Percentiles rank a stretch among this genome's conserved stretches.
Evolutionary conservation across 1,140 invertebrate species (phyloP).

Genomic region (Eumaeus atala): DNA sequence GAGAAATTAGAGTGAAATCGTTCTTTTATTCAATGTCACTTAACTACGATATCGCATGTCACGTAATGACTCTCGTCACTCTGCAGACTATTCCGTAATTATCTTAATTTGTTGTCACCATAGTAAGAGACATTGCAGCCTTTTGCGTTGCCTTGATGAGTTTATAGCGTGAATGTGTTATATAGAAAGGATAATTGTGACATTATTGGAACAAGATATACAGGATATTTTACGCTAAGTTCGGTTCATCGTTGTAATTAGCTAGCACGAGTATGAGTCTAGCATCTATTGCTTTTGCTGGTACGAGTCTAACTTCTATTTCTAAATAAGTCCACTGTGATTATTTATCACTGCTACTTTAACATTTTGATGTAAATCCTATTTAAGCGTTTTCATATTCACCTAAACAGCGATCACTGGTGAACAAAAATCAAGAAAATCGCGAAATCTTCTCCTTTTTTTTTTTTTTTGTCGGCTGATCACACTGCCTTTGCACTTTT

Average conservation of each 20-base stretch:
- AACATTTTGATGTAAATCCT: no score
- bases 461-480: no score
- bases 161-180: conserved; percentile 4
- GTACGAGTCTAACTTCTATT: no score
- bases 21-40: conserved; percentile 9
- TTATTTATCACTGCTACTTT: no score
- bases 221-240: not conserved
- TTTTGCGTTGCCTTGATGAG: conserved; percentile 6
- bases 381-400: no score
- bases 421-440: no score
- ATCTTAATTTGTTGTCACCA: conserved; percentile 31
- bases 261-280: no score
- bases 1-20: conserved; percentile 5
- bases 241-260: not conserved
- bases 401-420: no score
- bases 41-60: conserved; percentile 6
- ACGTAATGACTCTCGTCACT: conserved; percentile 24
- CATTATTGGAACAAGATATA: conserved; percentile 1
- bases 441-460: no score
- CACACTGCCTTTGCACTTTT: no score
- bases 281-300: no score
- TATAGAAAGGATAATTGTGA: conserved; percentile 3
- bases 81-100: conserved; percentile 27
- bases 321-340: no score
- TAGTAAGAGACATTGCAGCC: not conserved